Evolutionary conservation across 2,113 vertebrate genomes (phyloP).

Genomic region (Orthonyx spaldingii): DNA sequence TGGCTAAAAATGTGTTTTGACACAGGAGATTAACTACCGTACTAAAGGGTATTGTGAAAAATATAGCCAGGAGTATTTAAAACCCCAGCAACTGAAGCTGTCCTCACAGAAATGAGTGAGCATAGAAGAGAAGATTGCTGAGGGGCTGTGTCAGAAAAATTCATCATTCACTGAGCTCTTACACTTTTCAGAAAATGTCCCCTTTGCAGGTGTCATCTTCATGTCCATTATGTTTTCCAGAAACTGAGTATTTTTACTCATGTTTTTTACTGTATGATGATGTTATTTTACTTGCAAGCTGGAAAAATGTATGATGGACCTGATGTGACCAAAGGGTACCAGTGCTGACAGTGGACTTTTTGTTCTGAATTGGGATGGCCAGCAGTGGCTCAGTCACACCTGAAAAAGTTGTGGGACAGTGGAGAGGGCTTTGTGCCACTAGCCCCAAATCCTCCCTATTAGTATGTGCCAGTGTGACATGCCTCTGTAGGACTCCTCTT

Average conservation of each 20-base stretch:
- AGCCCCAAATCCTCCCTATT: neutral
- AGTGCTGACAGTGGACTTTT: neutral
- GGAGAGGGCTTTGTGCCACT: neutral
- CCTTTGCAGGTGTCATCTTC: neutral
- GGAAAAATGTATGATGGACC: neutral
- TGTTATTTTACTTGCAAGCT: neutral
- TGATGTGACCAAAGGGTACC: neutral
- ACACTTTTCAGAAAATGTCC: neutral
- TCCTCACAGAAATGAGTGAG: neutral
- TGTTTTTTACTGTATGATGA: neutral
- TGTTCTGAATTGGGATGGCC: neutral
- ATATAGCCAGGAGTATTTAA: neutral
- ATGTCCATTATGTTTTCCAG: neutral
- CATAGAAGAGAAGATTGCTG: neutral
- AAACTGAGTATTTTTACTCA: accelerated
- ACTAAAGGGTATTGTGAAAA: neutral
- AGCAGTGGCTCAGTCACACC: neutral
- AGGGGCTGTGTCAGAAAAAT: neutral
- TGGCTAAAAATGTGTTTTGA: neutral
- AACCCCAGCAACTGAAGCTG: neutral
- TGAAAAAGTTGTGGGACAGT: accelerated
- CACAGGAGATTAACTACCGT: neutral
- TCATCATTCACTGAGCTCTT: neutral
- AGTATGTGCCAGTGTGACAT: neutral
- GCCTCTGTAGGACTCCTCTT: neutral